phyloP scores from a whole-genome alignment of 2,888 invertebrate genomes.

The Slavum lentiscoides region DNA sequence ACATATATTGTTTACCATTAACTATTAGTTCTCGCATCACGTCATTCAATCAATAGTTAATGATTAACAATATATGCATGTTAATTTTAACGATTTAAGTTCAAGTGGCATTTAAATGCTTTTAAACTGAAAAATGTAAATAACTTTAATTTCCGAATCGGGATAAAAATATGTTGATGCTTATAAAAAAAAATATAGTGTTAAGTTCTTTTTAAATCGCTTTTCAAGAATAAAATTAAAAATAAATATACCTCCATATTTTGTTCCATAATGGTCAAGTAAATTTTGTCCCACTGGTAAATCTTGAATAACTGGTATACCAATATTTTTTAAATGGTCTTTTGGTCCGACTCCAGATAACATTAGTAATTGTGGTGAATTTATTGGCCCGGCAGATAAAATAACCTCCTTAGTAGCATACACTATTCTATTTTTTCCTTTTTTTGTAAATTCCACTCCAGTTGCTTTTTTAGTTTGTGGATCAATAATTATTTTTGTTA shows the following conservation, averaged over 20 bases:
- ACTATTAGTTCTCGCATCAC: no score
- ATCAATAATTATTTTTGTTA: constrained; percentile 59
- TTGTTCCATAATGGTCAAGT: constrained; percentile 70
- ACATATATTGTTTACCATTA: no score
- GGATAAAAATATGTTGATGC: no score
- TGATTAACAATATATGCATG: no score
- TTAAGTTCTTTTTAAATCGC: no score
- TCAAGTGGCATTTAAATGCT: no score
- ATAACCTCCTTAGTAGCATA: constrained; percentile 66
- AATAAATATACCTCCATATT: no score
- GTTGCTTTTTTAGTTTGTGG: constrained; percentile 60
- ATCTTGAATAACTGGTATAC: constrained; percentile 67
- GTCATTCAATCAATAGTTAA: no score
- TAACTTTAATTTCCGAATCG: no score
- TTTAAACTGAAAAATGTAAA: no score
- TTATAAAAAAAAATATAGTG: no score
- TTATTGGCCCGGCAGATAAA: constrained; percentile 75
- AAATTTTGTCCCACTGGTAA: constrained; percentile 70
- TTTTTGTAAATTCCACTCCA: constrained; percentile 62
- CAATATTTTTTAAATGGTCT: constrained; percentile 65
- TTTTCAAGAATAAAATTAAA: not conserved
- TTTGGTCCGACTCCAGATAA: constrained; percentile 70
- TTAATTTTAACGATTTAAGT: no score
- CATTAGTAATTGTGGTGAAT: constrained; percentile 75
- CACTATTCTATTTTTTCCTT: constrained; percentile 58